Evolutionary conservation across 2,113 vertebrate species (phyloP).

Genomic region (Furnarius figulus): DNA sequence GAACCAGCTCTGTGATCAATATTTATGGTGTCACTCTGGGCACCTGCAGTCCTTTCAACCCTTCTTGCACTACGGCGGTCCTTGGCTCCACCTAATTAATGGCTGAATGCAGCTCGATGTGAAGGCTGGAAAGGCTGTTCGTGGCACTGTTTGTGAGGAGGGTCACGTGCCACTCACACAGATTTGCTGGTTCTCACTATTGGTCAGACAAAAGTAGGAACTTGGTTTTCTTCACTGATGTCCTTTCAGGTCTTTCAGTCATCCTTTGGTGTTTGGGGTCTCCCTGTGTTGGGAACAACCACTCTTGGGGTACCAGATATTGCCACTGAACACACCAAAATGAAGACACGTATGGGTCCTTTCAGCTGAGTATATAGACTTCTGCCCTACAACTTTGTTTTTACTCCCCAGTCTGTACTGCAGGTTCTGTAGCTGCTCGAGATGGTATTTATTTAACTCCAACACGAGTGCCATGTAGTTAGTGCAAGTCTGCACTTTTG

Average conservation of each 20-base stretch:
- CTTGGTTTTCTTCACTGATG: not conserved
- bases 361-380: not conserved
- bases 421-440: not conserved
- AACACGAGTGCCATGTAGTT: not conserved
- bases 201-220: not conserved
- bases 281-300: not conserved
- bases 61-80: not conserved
- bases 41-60: not conserved
- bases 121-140: not conserved
- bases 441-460: not conserved
- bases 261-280: not conserved
- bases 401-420: not conserved
- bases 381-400: not conserved
- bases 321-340: not conserved
- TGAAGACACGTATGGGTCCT: rapidly evolving
- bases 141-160: not conserved
- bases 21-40: slow-evolving; percentile 34
- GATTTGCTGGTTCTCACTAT: not conserved
- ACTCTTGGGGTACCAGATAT: not conserved
- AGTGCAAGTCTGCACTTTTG: not conserved
- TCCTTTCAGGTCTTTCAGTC: not conserved
- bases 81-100: not conserved
- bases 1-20: slow-evolving; percentile 17
- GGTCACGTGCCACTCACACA: not conserved
- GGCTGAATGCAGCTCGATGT: not conserved